Conservation (phyloP, 2,888 invertebrate genomes). For the Eurois occulta region DNA sequence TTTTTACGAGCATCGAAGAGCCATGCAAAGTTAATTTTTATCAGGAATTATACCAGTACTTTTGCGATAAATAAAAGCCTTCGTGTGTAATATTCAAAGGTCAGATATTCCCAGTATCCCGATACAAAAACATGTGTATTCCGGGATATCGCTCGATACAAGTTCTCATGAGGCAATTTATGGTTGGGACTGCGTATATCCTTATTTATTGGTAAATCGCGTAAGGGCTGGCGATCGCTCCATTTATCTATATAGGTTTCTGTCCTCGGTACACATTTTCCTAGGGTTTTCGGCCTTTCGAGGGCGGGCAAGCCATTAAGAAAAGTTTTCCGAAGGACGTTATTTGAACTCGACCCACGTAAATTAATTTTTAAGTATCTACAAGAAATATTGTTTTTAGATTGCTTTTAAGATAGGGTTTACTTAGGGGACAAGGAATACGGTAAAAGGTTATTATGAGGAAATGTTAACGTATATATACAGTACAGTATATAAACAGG, state of each 20-base stretch:
- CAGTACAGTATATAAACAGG: no score
- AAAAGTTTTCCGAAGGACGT: constrained; percentile 46
- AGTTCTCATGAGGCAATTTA: constrained; percentile 70
- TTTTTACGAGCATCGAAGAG: constrained; percentile 1
- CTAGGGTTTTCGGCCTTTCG: constrained; percentile 27
- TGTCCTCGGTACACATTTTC: constrained; percentile 49
- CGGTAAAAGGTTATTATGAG: constrained; percentile 33
- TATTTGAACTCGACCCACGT: constrained; percentile 39
- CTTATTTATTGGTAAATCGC: constrained; percentile 71
- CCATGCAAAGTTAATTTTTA: not conserved
- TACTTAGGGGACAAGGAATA: constrained; percentile 31
- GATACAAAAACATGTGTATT: constrained; percentile 58
- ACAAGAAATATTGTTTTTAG: constrained; percentile 60
- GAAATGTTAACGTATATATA: constrained; percentile 37
- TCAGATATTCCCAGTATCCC: constrained; percentile 35
- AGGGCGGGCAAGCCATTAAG: constrained; percentile 41
- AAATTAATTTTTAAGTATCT: constrained; percentile 60
- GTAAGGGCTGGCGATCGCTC: constrained; percentile 64
- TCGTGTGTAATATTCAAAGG: constrained; percentile 30
- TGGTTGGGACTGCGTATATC: constrained; percentile 64
- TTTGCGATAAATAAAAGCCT: constrained; percentile 20
- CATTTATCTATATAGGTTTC: constrained; percentile 64
- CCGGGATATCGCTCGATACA: constrained; percentile 58
- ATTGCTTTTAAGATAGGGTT: constrained; percentile 50
- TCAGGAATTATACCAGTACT: constrained; percentile 1